Base-by-base conservation (phyloP, 2,888 invertebrate species). In the Embidobia sp. region DNA sequence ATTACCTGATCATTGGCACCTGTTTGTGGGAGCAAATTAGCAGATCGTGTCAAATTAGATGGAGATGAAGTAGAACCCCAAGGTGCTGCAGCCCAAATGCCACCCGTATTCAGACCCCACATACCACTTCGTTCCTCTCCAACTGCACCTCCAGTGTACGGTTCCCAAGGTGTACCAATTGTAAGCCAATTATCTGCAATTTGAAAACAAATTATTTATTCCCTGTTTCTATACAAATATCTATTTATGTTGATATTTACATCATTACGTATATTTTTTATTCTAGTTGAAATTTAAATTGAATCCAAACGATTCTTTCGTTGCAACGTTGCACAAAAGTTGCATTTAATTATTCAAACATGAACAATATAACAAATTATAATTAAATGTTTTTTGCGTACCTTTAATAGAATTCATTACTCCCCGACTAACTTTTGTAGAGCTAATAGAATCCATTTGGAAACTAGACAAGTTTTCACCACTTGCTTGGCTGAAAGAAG, bases 61-160 rank as follows among this genome's bases (percentile, higher is more conserved):
- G 88, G 87, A 46, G 86, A 88, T 82, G 90, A 83, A 11, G 90
- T 81, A 15, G 87, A 85, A 44, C 88, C 89, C 89, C 89, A 89
- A 5, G 88, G 89, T 27, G 87, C 86, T 0, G 90, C 90, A 15
- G 89, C 87, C 90, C 90, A 90, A 27, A 90, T 87, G 48, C 90
- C 88, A 19, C 88, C 89, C 4, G 87, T 88, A 59, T 88, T 88
- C 46, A 86, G 83, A 29, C 89, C 89, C 90, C 90, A 90, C 61
- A 88, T 88, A 26, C 89, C 88, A 72, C 88, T 87, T 64, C 89
- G 85, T 80, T 88, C 88, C 77, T 90, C 89, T 19, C 89, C 88
- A 15, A 89, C 87, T 42, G 88, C 88, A 48, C 85, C 84, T 80
- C 87, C 83, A 61, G 87, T 85, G 55, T 87, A 89, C n/a, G 88